Evolutionary conservation across 2,113 vertebrate genomes (phyloP), one percentile per base, ranked within the genome.

Genomic region (Tinamus guttatus): DNA sequence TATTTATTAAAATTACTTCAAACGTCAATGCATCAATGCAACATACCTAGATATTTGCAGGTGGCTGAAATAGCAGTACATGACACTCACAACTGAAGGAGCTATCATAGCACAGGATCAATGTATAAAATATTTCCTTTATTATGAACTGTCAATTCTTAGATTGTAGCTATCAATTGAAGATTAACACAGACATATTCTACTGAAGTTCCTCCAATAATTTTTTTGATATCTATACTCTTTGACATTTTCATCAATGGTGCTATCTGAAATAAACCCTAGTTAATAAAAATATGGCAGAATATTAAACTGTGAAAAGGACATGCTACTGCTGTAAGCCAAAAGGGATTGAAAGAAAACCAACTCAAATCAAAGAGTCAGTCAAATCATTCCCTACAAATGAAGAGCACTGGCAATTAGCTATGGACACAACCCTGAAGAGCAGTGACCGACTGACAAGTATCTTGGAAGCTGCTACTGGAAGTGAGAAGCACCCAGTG

Each of bases 1-100:
- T 91, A 63, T 86, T 85, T 94, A 51, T 32, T 85, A 74, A 87
- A 87, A 75, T 43, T 90, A 47, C 56, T 43, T 86, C 41, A 90
- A 95, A 85, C 2, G 68, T 4, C 51, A 47, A 41, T 56, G 10
- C 74, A 40, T 62, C 81, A 67, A 28, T 28, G 22, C 34, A 78
- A 71, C 60, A 59, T 4, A 76, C 30, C n/a, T 2, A 86, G 77
- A 52, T 25, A 36, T 49, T 52, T 68, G 49, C 40, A 91, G 12
- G 84, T 73, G 85, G 78, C 7, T 93, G 81, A 92, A 91, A 82
- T 49, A 82, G 43, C 18, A 80, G 81, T 58, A 94, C 1, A 3
- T 54, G 75, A 82, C 34, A 51, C 27, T 79, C 30, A 28, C 56
- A 86, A 10, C 40, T 75, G 38, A 84, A 76, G 65, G 52, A 92